These are phyloP conservation scores for Reticulitermes speratus DNA, from an alignment of 1,140 invertebrate species.

Conservation along the genomic window DNA sequence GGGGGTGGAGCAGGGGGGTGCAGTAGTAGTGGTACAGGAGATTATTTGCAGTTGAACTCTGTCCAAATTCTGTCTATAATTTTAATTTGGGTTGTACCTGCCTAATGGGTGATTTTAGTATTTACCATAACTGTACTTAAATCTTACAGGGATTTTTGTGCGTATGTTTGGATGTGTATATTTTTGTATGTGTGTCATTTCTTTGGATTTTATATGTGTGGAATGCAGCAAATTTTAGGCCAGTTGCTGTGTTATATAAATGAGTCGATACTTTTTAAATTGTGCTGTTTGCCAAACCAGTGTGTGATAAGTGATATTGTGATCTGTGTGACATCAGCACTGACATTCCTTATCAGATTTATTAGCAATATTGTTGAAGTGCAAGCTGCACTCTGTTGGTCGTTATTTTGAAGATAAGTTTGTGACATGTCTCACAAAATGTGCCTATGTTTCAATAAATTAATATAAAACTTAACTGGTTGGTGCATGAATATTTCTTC, in stretches of 20 bases:
- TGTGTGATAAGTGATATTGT: conserved; percentile 13
- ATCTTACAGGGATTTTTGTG: neutral
- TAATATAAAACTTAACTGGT: neutral
- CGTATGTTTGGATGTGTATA: neutral
- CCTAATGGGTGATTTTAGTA: neutral
- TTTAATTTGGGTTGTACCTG: conserved; percentile 4
- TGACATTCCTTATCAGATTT: conserved; percentile 12
- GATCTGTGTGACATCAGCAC: conserved; percentile 6
- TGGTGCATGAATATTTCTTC: no score
- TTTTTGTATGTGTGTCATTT: neutral
- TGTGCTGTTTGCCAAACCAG: conserved; percentile 7
- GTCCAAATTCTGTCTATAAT: neutral
- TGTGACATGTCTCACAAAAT: conserved; percentile 7
- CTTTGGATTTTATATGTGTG: neutral
- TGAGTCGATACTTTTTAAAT: neutral
- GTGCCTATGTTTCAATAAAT: conserved; percentile 16
- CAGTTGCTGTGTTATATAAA: conserved; percentile 1
- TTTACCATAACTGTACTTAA: conserved; percentile 6
- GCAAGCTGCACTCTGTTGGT: conserved; percentile 3
- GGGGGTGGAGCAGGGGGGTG: no score
- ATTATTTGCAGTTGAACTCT: neutral
- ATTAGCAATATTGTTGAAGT: conserved; percentile 14
- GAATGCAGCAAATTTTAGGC: neutral
- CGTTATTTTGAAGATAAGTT: neutral
- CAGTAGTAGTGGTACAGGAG: no score